phyloP scores from a whole-genome alignment of 2,888 invertebrate species.

The Rotaria macrura region DNA sequence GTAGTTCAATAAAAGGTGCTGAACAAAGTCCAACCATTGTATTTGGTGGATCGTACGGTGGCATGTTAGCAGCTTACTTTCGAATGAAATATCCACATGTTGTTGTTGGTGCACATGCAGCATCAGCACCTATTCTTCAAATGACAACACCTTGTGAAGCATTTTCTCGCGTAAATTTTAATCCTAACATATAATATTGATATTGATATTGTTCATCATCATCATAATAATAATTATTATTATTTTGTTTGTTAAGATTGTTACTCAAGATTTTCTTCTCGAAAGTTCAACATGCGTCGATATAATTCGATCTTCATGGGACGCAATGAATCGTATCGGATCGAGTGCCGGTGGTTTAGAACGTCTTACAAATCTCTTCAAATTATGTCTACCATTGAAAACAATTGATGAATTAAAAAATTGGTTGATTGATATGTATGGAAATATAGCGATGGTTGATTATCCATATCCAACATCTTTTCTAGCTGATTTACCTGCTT shows the following conservation, averaged over 20 bases:
- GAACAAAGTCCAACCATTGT: conserved; percentile 68
- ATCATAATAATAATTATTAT: too few relatives aligned
- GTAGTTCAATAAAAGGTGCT: conserved; percentile 49
- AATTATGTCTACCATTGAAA: conserved; percentile 28
- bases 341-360: conserved; percentile 42
- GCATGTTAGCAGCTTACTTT: conserved; percentile 91
- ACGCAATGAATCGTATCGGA: conserved; percentile 54
- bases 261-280: conserved; percentile 64
- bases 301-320: conserved; percentile 70
- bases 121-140: conserved; percentile 80
- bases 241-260: conserved; percentile 57
- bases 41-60: conserved; percentile 81
- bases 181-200: neutral
- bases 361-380: conserved; percentile 42
- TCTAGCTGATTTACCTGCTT: conserved; percentile 65
- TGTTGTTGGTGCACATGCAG: conserved; percentile 72
- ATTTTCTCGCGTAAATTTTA: conserved; percentile 52
- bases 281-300: conserved; percentile 58
- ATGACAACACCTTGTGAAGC: conserved; percentile 69
- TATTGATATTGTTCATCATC: neutral
- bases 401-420: conserved; percentile 54
- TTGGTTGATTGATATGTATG: conserved; percentile 65
- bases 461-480: conserved; percentile 82
- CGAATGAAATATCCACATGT: conserved; percentile 86
- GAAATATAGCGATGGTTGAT: conserved; percentile 79